Percentiles rank a stretch among this genome's conserved stretches.
These are phyloP conservation scores for Plebejus argus DNA, from an alignment of 2,888 invertebrate genomes.

Conservation along the genomic window DNA sequence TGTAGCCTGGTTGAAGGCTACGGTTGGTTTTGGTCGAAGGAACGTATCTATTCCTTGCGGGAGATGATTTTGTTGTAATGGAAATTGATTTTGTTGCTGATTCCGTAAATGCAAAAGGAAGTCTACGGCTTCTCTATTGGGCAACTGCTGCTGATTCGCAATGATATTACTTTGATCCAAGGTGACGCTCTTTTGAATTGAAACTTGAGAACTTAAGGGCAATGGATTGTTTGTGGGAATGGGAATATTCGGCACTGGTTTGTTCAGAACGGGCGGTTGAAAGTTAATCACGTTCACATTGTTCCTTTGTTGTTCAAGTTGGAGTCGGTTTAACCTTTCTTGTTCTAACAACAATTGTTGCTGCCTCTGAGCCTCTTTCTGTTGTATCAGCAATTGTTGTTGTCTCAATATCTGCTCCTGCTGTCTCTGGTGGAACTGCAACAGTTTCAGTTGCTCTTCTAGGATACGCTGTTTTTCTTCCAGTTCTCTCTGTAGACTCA, in stretches of 20 bases:
- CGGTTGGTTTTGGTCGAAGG: constrained; percentile 59
- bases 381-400: constrained; percentile 81
- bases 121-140: constrained; percentile 80
- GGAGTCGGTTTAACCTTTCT: constrained; percentile 56
- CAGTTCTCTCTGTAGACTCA: constrained; percentile 70
- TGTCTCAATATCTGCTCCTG: constrained; percentile 85
- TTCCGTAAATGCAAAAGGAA: constrained; percentile 72
- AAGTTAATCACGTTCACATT: constrained; percentile 63
- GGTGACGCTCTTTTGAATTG: constrained; percentile 76
- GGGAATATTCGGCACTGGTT: constrained; percentile 57
- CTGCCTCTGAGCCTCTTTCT: constrained; percentile 69
- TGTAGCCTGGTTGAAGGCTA: constrained; percentile 59
- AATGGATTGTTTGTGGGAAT: constrained; percentile 54
- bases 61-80: constrained; percentile 73
- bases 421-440: constrained; percentile 85
- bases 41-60: constrained; percentile 69
- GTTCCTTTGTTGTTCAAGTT: constrained; percentile 60
- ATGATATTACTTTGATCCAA: constrained; percentile 59
- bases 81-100: constrained; percentile 71
- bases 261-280: constrained; percentile 50
- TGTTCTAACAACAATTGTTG: constrained; percentile 56
- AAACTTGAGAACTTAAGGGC: constrained; percentile 62
- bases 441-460: constrained; percentile 85
- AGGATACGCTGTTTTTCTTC: constrained; percentile 85
- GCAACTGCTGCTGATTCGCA: constrained; percentile 79